These are phyloP conservation scores for Vulpes lagopus DNA, from an alignment of 2,113 vertebrate genomes.

Conservation along the genomic window DNA sequence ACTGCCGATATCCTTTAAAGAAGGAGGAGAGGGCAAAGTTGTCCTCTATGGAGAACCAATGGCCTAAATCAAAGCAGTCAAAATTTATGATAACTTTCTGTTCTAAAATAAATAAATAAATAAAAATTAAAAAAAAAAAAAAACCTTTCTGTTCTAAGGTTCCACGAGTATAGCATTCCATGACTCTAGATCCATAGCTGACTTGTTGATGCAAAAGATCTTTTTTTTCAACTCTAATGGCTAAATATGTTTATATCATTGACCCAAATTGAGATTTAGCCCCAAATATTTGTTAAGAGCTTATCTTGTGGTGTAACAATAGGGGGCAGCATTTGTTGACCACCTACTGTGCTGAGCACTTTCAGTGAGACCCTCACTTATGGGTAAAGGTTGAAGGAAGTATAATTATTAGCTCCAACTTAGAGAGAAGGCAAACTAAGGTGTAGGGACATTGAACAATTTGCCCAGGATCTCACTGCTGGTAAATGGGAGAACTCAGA, in stretches of 20 bases:
- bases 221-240: neutral
- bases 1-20: neutral
- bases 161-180: neutral
- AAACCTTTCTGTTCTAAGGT: constrained; percentile 12
- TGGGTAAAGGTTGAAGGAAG: neutral
- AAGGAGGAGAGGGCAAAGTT: neutral
- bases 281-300: constrained; percentile 16
- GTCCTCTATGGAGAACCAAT: neutral
- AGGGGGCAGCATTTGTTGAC: neutral
- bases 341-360: neutral
- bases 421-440: neutral
- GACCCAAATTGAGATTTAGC: constrained; percentile 16
- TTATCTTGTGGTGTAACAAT: neutral
- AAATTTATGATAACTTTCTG: neutral
- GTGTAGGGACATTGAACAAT: neutral
- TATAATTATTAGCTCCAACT: neutral
- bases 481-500: neutral
- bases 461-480: neutral
- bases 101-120: neutral
- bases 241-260: neutral
- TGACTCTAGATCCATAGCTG: neutral
- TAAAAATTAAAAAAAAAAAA: too few relatives aligned
- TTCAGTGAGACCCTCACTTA: neutral
- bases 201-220: neutral
- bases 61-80: neutral